These are phyloP conservation scores for Zaprionus inermis DNA, from an alignment of 1,140 invertebrate genomes.

Conservation along the genomic window DNA sequence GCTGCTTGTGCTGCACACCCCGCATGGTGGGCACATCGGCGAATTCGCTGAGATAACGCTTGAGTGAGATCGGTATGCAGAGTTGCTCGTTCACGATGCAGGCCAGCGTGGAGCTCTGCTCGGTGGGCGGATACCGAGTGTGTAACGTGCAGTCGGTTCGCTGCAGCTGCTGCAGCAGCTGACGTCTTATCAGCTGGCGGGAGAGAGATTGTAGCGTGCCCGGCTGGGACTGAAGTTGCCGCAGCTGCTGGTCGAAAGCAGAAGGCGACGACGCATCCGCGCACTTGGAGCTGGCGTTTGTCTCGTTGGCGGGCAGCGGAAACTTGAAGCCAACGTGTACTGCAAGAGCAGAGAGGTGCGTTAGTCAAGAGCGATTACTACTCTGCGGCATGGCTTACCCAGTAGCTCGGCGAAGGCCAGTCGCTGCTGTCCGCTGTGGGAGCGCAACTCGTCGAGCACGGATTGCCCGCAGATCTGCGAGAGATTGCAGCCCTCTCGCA, in stretches of 20 bases:
- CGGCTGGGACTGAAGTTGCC: constrained; percentile 42
- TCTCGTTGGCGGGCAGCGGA: constrained; percentile 34
- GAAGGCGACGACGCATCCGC: not conserved
- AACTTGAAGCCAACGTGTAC: constrained; percentile 70
- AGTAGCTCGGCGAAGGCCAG: constrained; percentile 58
- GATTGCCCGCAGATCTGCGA: constrained; percentile 67
- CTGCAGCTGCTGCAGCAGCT: constrained; percentile 48
- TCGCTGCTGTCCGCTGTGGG: constrained; percentile 18
- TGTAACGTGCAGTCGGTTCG: constrained; percentile 37
- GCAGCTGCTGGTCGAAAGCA: constrained; percentile 55
- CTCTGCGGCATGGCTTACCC: constrained; percentile 48
- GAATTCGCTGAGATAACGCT: constrained; percentile 70
- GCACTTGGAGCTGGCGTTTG: constrained; percentile 9
- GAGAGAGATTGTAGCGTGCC: constrained; percentile 58
- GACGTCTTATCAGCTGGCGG: constrained; percentile 60
- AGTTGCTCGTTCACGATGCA: constrained; percentile 61
- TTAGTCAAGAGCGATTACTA: no score
- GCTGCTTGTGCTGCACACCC: constrained; percentile 4
- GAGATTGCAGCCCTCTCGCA: constrained; percentile 85
- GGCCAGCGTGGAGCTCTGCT: constrained; percentile 59
- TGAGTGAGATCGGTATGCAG: constrained; percentile 60
- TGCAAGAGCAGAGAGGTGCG: constrained; percentile 20
- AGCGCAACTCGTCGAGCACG: constrained; percentile 58
- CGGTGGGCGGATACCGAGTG: constrained; percentile 54
- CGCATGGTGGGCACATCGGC: constrained; percentile 57